phyloP scores from a whole-genome alignment of 2,113 vertebrate genomes.

The Turnix velox region DNA sequence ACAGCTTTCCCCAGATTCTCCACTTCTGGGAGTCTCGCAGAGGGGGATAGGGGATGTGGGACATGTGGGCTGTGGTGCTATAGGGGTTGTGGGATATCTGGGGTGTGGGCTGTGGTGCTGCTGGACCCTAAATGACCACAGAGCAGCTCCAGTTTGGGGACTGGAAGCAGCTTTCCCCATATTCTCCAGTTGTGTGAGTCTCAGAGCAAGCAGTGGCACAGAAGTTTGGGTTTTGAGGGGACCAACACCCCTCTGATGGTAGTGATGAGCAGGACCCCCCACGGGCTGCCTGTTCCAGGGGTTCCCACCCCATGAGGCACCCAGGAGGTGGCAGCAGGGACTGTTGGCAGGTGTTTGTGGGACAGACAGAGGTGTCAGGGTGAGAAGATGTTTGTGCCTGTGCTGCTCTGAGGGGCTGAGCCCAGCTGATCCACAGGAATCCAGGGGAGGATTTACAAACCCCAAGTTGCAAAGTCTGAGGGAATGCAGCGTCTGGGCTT shows the following conservation, averaged over 20 bases:
- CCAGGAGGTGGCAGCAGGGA: rapidly evolving
- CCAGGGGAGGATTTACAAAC: rapidly evolving
- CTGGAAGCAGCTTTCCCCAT: not conserved
- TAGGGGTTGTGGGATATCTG: rapidly evolving
- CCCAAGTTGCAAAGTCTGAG: not conserved
- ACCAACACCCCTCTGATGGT: rapidly evolving
- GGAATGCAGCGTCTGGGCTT: not conserved
- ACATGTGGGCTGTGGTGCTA: too few species aligned
- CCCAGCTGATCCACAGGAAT: not conserved
- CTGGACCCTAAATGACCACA: rapidly evolving
- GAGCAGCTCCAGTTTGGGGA: rapidly evolving
- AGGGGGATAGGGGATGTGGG: too few species aligned
- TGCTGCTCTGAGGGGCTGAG: rapidly evolving
- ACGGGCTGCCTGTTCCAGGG: not conserved
- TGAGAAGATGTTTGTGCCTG: rapidly evolving
- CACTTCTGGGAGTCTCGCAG: too few species aligned
- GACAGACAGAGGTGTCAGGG: not conserved
- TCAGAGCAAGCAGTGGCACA: rapidly evolving
- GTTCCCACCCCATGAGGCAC: not conserved
- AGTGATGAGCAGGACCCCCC: not conserved
- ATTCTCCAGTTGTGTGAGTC: not conserved
- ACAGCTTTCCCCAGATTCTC: not conserved
- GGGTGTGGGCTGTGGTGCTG: not conserved
- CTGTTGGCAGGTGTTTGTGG: rapidly evolving
- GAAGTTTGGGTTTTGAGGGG: not conserved